phyloP scores from a whole-genome alignment of 2,113 vertebrate species.

The Mustelus asterias region DNA sequence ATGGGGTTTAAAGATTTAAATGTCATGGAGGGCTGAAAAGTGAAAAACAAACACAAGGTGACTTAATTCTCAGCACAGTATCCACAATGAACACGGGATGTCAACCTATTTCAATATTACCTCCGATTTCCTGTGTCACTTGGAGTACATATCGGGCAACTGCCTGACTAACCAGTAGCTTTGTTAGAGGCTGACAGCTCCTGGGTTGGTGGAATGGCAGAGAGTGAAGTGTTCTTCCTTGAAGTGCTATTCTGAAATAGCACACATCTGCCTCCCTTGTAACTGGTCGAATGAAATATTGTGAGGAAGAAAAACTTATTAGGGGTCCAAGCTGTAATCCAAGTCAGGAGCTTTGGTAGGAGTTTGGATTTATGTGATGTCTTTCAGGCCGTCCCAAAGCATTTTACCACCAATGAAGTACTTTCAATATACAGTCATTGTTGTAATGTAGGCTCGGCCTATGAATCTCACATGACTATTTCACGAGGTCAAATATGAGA shows the following conservation, averaged over 20 bases:
- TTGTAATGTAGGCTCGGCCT: neutral
- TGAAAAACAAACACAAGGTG: neutral
- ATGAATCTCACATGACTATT: neutral
- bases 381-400: neutral
- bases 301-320: neutral
- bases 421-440: neutral
- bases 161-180: neutral
- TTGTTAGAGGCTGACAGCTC: neutral
- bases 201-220: neutral
- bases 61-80: neutral
- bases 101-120: neutral
- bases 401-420: neutral
- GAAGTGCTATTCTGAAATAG: neutral
- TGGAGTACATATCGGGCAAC: neutral
- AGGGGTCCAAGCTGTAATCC: neutral
- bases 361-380: neutral
- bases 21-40: neutral
- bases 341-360: too few relatives aligned
- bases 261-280: neutral
- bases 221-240: too few relatives aligned
- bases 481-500: neutral
- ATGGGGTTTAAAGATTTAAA: neutral
- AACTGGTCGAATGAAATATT: neutral
- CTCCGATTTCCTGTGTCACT: neutral
- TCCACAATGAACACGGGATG: neutral